phyloP scores from a whole-genome alignment of 2,113 vertebrate species.

The Dromaius novaehollandiae region DNA sequence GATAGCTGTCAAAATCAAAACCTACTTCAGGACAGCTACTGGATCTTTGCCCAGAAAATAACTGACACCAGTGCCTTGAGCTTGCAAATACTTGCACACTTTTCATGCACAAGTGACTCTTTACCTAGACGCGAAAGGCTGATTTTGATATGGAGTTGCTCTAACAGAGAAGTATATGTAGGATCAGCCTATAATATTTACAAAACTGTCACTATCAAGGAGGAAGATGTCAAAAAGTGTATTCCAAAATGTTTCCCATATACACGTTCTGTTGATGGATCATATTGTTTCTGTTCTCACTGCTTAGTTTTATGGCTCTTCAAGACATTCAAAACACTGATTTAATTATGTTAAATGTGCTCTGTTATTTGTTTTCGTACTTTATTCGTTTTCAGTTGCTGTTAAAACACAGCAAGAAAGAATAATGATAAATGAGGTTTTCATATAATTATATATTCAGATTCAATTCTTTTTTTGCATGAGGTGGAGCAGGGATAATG shows the following conservation, averaged over 20 bases:
- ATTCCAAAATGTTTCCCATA: background rate
- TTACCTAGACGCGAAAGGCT: background rate
- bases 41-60: constrained; percentile 5
- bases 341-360: background rate
- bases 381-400: background rate
- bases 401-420: background rate
- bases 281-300: background rate
- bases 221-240: background rate
- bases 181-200: background rate
- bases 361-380: background rate
- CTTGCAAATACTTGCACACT: background rate
- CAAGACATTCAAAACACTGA: background rate
- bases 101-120: background rate
- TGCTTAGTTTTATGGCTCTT: background rate
- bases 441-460: background rate
- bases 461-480: background rate
- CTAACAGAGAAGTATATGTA: background rate
- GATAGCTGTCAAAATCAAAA: constrained; percentile 35
- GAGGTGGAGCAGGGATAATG: background rate
- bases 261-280: background rate
- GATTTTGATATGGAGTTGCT: background rate
- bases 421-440: background rate
- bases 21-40: background rate
- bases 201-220: background rate
- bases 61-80: background rate